A percentile compares a stretch with the other conserved stretches of the same genome.
phyloP scores from a whole-genome alignment of 92 coral and sea anemone genomes.

The Plumapathes pennacea region DNA sequence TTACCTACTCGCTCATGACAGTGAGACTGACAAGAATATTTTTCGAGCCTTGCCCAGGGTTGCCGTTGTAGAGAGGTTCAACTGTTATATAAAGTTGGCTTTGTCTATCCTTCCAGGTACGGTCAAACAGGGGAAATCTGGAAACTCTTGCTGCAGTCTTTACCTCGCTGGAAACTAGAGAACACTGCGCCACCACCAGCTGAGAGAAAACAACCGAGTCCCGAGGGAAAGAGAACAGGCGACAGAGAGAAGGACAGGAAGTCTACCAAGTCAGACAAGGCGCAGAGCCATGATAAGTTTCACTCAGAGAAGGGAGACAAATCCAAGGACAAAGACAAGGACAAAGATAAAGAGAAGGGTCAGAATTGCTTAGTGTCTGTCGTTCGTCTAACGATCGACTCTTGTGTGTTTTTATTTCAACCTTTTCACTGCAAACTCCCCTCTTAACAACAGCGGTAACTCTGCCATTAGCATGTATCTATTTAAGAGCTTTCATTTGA shows the following conservation, averaged over 20 bases:
- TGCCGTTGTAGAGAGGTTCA: background rate
- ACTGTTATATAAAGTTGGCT: background rate
- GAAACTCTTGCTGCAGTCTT: slow-evolving; percentile 76
- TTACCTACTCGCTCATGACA: no score
- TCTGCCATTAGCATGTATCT: no score
- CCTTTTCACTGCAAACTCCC: no score
- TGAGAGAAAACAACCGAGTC: slow-evolving; percentile 39
- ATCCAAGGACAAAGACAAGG: slow-evolving; percentile 64
- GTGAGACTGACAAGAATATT: no score
- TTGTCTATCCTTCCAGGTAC: slow-evolving; percentile 43
- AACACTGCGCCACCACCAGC: slow-evolving; percentile 85
- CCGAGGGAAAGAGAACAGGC: slow-evolving; percentile 41
- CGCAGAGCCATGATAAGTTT: slow-evolving; percentile 37
- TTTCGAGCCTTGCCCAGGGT: no score
- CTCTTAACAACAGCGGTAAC: no score
- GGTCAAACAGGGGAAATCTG: slow-evolving; percentile 87
- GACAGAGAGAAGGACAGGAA: slow-evolving; percentile 81
- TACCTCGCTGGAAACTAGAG: slow-evolving; percentile 94
- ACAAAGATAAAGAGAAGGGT: slow-evolving; percentile 44
- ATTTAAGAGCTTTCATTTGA: no score
- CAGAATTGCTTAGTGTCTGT: no score
- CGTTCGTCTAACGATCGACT: no score
- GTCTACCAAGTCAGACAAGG: slow-evolving; percentile 66
- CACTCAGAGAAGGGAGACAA: slow-evolving; percentile 53
- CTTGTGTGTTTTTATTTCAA: no score